Evolutionary conservation across 2,888 invertebrate genomes (phyloP), one percentile per base, ranked within the genome.

Genomic region (Sesia apiformis): DNA sequence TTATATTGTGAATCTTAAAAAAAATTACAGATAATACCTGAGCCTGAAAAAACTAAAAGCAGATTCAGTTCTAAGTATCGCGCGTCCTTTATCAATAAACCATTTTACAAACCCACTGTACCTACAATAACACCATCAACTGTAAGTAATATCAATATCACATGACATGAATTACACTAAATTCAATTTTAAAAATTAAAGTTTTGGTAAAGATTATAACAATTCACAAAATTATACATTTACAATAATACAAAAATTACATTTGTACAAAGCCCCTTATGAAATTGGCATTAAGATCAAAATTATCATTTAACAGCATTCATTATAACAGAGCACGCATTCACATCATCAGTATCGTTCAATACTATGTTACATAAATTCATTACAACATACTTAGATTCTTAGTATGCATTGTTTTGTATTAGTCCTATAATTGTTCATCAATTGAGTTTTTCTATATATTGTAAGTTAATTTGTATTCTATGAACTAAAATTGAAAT

Each of bases 81-180:
- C 68, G 84, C 84, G 55, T 84, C 86, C 57, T 78, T 78, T 70
- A 74, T 89, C 55, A 90, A 92, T 55, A 89, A 90, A 66, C 91
- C 92, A 53, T 89, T 88, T 70, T 93, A 93, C 77, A 89, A 91
- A 74, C 91, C 93, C 57, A 93, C 93, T 58, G 91, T 93, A 65
- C 93, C 93, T 52, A 84, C 90, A 58, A 81, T 91, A 56, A 91
- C 91, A 66, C 78, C 91, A 65, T 83, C 90, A 70, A 88, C 85
- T 78, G 88, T 90, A 83, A 89, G 90, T 84, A 81, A 71, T 65
- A 58, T 58, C 60, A 56, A 46, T 5, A 6, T 46, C 8, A 46
- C 7, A 43, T 43, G 7, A 43, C 52, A 49, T 39, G 4, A 42
- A 55, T 40, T 6, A 46, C 52, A 8, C 49, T 39, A 55, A 40